Evolutionary conservation across 92 coral and sea anemone species (phyloP).

Genomic region (Zoanthus gigantus): DNA sequence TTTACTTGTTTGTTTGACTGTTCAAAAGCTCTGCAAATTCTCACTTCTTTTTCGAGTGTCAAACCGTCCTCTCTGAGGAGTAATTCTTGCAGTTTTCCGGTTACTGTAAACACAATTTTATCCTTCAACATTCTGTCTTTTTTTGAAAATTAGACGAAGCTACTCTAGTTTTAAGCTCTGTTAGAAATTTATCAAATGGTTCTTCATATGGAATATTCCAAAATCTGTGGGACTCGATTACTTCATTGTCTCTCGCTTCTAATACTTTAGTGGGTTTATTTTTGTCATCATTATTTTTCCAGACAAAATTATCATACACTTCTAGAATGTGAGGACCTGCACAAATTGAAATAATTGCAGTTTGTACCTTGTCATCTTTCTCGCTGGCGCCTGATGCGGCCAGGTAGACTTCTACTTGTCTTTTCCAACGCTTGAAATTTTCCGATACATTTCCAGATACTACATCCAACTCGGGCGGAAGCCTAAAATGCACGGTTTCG

Average conservation of each 20-base stretch:
- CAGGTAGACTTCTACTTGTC: conserved; percentile 58
- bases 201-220: conserved; percentile 60
- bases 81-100: conserved; percentile 62
- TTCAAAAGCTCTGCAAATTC: neutral
- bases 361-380: conserved; percentile 27
- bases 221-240: conserved; percentile 33
- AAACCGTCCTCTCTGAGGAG: conserved; percentile 44
- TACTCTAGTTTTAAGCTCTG: conserved; percentile 48
- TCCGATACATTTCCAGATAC: conserved; percentile 52
- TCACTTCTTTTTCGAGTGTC: conserved; percentile 9
- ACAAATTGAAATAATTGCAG: too few species aligned
- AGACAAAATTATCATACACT: neutral
- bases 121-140: conserved; percentile 69
- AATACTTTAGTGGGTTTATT: conserved; percentile 51
- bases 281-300: conserved; percentile 37
- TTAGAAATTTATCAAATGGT: conserved; percentile 58
- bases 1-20: too few species aligned
- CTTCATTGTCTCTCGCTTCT: neutral
- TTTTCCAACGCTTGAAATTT: conserved; percentile 53
- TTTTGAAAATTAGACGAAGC: conserved; percentile 63
- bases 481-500: too few species aligned
- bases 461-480: neutral
- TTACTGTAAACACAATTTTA: conserved; percentile 61
- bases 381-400: conserved; percentile 55
- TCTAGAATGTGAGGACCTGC: too few species aligned